phyloP scores from a whole-genome alignment of 1,140 invertebrate genomes.

The Ips typographus region DNA sequence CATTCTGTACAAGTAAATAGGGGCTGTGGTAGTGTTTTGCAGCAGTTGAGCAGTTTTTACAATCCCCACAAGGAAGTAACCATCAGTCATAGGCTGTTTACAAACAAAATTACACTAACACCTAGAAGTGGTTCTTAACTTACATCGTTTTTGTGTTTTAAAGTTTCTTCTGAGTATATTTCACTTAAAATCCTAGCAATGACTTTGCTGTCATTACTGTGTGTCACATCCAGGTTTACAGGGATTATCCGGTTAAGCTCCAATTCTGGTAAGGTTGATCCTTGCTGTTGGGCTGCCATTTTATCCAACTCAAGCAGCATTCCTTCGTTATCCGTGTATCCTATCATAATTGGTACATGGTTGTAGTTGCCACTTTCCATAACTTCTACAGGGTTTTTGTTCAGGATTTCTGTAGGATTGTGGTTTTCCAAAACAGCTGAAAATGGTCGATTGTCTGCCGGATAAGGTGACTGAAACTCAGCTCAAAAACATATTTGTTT shows the following conservation, averaged over 20 bases:
- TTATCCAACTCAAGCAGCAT: slow-evolving; percentile 24
- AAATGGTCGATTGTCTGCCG: slow-evolving; percentile 42
- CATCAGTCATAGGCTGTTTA: slow-evolving; percentile 21
- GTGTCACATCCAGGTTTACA: slow-evolving; percentile 5
- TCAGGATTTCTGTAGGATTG: slow-evolving; percentile 52
- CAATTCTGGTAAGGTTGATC: slow-evolving; percentile 1
- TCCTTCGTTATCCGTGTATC: slow-evolving; percentile 50
- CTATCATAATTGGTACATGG: slow-evolving; percentile 57
- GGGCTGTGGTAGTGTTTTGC: not conserved
- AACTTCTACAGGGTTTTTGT: slow-evolving; percentile 53
- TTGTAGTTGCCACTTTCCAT: slow-evolving; percentile 46
- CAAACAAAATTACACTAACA: not conserved
- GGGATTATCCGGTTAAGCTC: slow-evolving; percentile 12
- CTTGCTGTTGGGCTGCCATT: not conserved
- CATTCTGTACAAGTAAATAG: slow-evolving; percentile 29
- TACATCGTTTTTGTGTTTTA: slow-evolving; percentile 18
- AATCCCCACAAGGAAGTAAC: slow-evolving; percentile 18
- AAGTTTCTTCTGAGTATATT: slow-evolving; percentile 13
- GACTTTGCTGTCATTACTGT: slow-evolving; percentile 6
- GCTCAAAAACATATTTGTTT: not conserved
- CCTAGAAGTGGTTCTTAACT: not conserved
- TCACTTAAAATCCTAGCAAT: not conserved
- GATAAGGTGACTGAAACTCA: slow-evolving; percentile 18
- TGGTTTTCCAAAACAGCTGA: slow-evolving; percentile 55
- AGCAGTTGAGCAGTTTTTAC: slow-evolving; percentile 5